Evolutionary conservation across 1,140 invertebrate species (phyloP).

Genomic region (Lasioglossum baleicum): DNA sequence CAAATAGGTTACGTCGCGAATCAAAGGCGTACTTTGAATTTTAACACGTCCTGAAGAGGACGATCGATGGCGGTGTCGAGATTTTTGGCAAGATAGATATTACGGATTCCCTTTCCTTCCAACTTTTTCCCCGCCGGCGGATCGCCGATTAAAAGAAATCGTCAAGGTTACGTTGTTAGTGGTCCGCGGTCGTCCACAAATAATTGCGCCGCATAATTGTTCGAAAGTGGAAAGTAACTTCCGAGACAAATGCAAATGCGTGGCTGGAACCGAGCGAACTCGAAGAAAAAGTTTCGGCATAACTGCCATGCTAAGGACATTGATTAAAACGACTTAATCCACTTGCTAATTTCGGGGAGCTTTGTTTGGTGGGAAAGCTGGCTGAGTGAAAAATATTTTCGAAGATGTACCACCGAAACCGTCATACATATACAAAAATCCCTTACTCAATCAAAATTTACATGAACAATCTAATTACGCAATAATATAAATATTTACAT

Average conservation of each 20-base stretch:
- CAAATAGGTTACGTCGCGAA: conserved; percentile 39
- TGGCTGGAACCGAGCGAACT: neutral
- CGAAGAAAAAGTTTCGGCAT: conserved; percentile 13
- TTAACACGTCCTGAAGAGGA: conserved; percentile 32
- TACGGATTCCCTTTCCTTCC: too few species aligned
- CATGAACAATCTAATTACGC: neutral
- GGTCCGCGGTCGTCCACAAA: neutral
- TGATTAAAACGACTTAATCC: neutral
- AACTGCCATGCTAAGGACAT: neutral
- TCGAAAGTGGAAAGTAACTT: conserved; percentile 32
- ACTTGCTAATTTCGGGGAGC: neutral
- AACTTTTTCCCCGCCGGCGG: neutral
- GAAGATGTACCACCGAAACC: neutral
- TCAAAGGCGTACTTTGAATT: conserved; percentile 51
- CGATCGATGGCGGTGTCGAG: conserved; percentile 27
- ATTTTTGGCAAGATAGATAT: neutral
- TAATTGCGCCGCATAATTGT: neutral
- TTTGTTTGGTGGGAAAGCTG: neutral
- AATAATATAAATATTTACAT: too few species aligned
- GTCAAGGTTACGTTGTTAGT: neutral
- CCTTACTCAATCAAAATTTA: neutral
- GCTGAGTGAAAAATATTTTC: neutral
- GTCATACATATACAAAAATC: neutral
- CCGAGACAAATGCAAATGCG: conserved; percentile 34
- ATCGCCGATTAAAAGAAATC: neutral